Percentiles rank a stretch among this genome's conserved stretches.
phyloP scores from a whole-genome alignment of 2,797 vertebrate genomes.

The Sternotherus odoratus region DNA sequence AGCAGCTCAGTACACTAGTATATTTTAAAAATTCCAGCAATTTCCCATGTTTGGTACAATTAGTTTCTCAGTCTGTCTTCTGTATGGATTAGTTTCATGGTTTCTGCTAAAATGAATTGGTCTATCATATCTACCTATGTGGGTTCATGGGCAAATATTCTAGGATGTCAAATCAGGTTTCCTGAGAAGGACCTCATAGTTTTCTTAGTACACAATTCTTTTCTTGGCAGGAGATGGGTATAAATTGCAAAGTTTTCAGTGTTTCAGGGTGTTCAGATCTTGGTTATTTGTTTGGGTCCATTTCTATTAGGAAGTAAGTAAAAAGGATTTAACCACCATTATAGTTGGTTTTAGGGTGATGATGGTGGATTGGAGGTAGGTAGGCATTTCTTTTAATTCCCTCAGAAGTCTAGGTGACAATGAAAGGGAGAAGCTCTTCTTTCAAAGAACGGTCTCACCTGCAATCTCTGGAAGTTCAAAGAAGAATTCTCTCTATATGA shows the following conservation, averaged over 20 bases:
- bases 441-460: background rate
- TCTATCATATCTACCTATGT: background rate
- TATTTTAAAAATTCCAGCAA: background rate
- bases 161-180: background rate
- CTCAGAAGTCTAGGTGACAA: background rate
- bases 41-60: background rate
- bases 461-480: background rate
- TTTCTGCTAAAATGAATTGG: background rate
- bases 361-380: background rate
- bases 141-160: background rate
- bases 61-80: background rate
- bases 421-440: background rate
- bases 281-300: background rate
- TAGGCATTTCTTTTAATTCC: background rate
- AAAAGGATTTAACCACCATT: background rate
- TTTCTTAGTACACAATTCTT: background rate
- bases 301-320: background rate
- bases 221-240: background rate
- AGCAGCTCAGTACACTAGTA: background rate
- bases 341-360: fast-evolving
- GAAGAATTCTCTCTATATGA: background rate
- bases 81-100: background rate
- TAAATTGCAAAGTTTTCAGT: background rate
- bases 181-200: background rate
- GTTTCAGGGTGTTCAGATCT: fast-evolving